Base-by-base conservation (phyloP, 1,140 invertebrate species). In the Adoxophyes honmai region DNA sequence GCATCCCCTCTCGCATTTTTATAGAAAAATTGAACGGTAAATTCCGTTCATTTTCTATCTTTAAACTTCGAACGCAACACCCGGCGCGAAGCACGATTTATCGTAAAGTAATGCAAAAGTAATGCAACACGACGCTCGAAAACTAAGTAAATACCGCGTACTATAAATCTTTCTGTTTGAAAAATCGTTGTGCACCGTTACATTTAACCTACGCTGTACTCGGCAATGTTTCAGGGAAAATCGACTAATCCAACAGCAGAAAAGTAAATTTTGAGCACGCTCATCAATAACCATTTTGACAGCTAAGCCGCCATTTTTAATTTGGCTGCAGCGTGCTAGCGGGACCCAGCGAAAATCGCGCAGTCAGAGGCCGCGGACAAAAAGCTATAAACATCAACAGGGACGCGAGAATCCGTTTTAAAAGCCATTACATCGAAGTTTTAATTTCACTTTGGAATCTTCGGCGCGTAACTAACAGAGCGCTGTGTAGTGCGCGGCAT, bases 261-360 rank as follows among this genome's bases (percentile, higher is more conserved):
- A 81, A 82, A 78, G 72, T 78, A 81, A 81, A 84, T 79, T 78
- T 73, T 62, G 44, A 68, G 62, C 63, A 65, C 68, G 52, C 58
- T 72, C 80, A 85, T 87, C 78, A 83, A 87, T 83, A 85, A 86
- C 69, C 68, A 68, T 78, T 78, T 66, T 77, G 79, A 84, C 81
- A 75, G 77, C 64, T 72, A 77, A 79, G 65, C 69, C 70, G 70
- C 76, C 74, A 85, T 84, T 87, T 83, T 86, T 86, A 79, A 79
- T 80, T 77, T 73, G 73, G 55, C 60, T 71, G 59, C 61, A 61
- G 68, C 67, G 66, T 74, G 70, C 68, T 54, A 73, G 73, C 72
- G 67, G 66, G 48, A 64, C 68, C 56, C 57, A 58, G 58, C 63
- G 67, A 64, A 61, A 75, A 78, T 69, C 65, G 69, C 66, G 52